phyloP scores from a whole-genome alignment of 1,140 invertebrate species.

The Sitobion miscanthi region DNA sequence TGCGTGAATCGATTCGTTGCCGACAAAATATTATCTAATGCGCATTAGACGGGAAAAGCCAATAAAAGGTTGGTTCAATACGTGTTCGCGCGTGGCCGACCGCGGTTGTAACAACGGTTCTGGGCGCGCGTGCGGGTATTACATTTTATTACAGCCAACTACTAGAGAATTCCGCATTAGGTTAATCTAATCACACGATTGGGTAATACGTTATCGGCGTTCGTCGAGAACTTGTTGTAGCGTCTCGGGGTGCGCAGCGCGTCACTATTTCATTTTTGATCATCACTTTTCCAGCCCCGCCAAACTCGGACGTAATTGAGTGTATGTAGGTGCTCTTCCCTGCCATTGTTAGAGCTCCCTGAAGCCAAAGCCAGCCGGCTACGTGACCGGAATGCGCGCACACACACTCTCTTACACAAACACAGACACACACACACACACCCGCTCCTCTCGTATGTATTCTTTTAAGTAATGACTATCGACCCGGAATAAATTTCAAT shows the following conservation, averaged over 20 bases:
- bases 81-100: neutral
- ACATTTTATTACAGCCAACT: neutral
- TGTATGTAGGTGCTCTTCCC: neutral
- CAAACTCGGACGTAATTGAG: conserved; percentile 25
- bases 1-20: neutral
- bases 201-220: neutral
- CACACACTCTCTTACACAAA: too few species aligned
- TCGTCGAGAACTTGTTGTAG: neutral
- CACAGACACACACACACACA: neutral
- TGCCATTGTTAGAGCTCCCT: neutral
- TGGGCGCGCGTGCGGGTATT: neutral
- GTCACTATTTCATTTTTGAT: conserved; percentile 42
- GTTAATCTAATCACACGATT: conserved; percentile 33
- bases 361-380: neutral
- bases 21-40: neutral
- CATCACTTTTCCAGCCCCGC: neutral
- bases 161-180: neutral
- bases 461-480: conserved; percentile 42
- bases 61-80: neutral
- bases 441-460: neutral
- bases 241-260: neutral
- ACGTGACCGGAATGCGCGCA: neutral
- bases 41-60: neutral
- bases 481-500: conserved; percentile 39
- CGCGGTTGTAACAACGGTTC: neutral